Evolutionary conservation across 2,113 vertebrate genomes (phyloP), one percentile per base, ranked within the genome.

Genomic region (Lepidothrix coronata): DNA sequence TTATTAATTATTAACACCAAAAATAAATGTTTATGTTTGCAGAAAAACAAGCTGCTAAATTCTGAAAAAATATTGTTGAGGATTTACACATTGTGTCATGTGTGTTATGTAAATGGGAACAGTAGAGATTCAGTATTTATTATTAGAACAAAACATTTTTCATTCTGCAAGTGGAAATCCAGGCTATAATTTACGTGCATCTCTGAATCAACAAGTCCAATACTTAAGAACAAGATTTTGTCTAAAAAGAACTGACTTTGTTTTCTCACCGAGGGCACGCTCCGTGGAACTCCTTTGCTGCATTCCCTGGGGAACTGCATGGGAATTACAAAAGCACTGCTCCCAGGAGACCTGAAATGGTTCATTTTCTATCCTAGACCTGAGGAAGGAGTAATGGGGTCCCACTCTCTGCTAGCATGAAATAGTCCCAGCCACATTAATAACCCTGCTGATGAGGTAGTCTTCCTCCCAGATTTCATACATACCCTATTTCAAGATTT

Each of bases 1-100:
- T 92, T 96, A 95, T 96, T 95, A 96, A 96, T 96, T 94, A 96
- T 96, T 96, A 96, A 94, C 92, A 94, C 90, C 48, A 90, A 96
- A 94, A 95, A 96, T 83, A 96, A 96, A 96, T 89, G 86, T 96
- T 97, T 93, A 75, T 65, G 58, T 91, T 94, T 94, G 83, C 57
- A 92, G 92, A 92, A 96, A 94, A 96, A 87, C 92, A 96, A 95
- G 91, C 95, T 94, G 96, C 83, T 97, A 92, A 92, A 95, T 93
- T 95, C 92, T 81, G 85, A 93, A 95, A 95, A 96, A 96, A 97
- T 95, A 96, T 82, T 94, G 76, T 92, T 79, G 89, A 86, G 76
- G 88, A 95, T 96, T 96, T 97, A 88, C 88, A 96, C 88, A 54
- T 93, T 89, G 79, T 96, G 88, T 94, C 95, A 90, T 90, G 83